A percentile compares a stretch with the other conserved stretches of the same genome.
phyloP scores from a whole-genome alignment of 2,113 vertebrate species.

The Salvelinus fontinalis region DNA sequence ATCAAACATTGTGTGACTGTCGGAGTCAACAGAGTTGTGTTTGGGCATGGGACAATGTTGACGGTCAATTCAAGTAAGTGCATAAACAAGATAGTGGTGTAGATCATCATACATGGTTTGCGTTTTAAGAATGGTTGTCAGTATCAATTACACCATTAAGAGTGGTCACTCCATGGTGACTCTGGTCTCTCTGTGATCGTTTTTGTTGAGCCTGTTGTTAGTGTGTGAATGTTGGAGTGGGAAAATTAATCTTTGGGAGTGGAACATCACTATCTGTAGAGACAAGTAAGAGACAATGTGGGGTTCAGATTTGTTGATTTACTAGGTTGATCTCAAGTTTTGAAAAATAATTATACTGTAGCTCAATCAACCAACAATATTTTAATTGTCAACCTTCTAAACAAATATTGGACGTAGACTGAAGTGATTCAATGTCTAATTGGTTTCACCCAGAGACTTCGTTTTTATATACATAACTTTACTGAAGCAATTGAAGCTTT shows the following conservation, averaged over 20 bases:
- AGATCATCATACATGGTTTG: no score
- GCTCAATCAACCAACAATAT: no score
- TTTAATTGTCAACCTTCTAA: background rate
- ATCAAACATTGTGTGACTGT: no score
- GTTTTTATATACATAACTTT: background rate
- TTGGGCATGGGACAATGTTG: no score
- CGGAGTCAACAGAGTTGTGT: no score
- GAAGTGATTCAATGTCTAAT: no score
- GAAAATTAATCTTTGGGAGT: constrained; percentile 39
- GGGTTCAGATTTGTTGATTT: background rate
- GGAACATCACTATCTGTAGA: constrained; percentile 25
- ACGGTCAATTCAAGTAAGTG: no score
- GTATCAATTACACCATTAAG: no score
- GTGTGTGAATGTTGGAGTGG: constrained; percentile 35
- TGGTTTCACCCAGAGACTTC: background rate
- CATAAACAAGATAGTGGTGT: no score
- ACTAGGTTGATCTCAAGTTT: background rate
- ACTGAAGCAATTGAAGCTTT: background rate
- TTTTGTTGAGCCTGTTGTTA: constrained; percentile 23
- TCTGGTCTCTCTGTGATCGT: background rate
- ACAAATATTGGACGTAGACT: no score
- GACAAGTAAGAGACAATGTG: constrained; percentile 24
- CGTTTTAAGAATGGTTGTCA: no score
- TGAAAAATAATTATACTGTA: background rate
- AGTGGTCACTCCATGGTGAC: no score